Evolutionary conservation across 1,140 invertebrate genomes (phyloP).

Genomic region (Hesperophylax magnus): DNA sequence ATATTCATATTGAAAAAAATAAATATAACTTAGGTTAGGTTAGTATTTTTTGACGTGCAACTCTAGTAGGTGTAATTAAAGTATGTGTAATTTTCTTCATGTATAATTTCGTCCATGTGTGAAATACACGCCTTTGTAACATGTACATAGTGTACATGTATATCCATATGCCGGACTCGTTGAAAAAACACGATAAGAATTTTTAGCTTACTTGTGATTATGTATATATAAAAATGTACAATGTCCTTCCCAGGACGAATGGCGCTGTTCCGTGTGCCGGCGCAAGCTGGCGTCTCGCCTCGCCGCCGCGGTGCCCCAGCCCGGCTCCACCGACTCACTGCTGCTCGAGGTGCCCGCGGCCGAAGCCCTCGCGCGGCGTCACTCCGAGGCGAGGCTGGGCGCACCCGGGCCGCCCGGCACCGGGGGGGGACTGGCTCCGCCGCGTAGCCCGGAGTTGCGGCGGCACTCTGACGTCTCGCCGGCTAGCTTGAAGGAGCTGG

Average conservation of each 20-base stretch:
- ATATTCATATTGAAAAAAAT: too few relatives aligned
- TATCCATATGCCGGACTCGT: too few relatives aligned
- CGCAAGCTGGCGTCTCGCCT: slow-evolving; percentile 83
- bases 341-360: slow-evolving; percentile 83
- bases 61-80: too few relatives aligned
- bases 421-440: slow-evolving; percentile 75
- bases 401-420: slow-evolving; percentile 66
- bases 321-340: slow-evolving; percentile 82
- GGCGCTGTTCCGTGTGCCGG: slow-evolving; percentile 85
- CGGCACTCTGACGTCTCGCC: slow-evolving; percentile 88
- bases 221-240: background rate
- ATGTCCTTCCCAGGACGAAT: slow-evolving; percentile 73
- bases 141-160: too few relatives aligned
- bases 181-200: too few relatives aligned
- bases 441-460: slow-evolving; percentile 82
- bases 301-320: slow-evolving; percentile 79
- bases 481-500: slow-evolving; percentile 85
- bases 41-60: too few relatives aligned
- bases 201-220: too few relatives aligned
- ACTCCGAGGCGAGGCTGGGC: slow-evolving; percentile 84
- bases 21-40: too few relatives aligned
- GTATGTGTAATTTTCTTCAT: too few relatives aligned
- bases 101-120: too few relatives aligned
- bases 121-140: too few relatives aligned
- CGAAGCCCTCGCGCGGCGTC: slow-evolving; percentile 81